Percentiles rank a stretch among this genome's conserved stretches.
phyloP scores from a whole-genome alignment of 2,888 invertebrate species.

The Agrotis clavis region DNA sequence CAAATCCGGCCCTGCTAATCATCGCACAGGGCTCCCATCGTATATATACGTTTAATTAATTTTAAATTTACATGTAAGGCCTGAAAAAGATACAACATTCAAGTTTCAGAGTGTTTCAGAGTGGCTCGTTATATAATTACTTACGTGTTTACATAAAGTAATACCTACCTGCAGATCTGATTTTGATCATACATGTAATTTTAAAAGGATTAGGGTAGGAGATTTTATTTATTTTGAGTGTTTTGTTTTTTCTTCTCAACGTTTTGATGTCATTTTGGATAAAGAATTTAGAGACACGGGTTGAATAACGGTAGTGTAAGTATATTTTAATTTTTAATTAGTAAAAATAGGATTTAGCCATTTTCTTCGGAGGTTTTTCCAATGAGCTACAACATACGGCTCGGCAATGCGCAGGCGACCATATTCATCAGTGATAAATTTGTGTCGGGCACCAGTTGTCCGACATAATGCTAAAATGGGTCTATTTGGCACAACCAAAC shows the following conservation, averaged over 20 bases:
- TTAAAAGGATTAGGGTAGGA: constrained; percentile 7
- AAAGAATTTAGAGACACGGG: too few species aligned
- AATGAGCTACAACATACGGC: too few species aligned
- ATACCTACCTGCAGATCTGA: constrained; percentile 31
- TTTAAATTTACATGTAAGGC: constrained; percentile 69
- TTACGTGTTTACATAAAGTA: constrained; percentile 51
- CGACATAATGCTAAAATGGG: too few species aligned
- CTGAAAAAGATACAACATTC: constrained; percentile 67
- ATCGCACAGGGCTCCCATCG: constrained; percentile 69
- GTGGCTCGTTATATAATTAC: constrained; percentile 61
- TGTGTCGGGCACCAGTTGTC: too few species aligned
- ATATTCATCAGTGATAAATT: too few species aligned
- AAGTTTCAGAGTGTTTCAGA: constrained; percentile 48
- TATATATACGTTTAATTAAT: constrained; percentile 71
- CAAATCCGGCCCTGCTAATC: constrained; percentile 70
- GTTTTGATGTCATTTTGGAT: not conserved
- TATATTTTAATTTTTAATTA: too few species aligned
- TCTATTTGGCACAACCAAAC: too few species aligned
- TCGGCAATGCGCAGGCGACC: too few species aligned
- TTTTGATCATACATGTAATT: constrained; percentile 52
- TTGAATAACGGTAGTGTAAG: too few species aligned
- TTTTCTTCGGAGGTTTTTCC: too few species aligned
- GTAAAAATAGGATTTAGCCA: too few species aligned
- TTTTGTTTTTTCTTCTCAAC: not conserved
- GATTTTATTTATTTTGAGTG: not conserved